Percentiles rank a stretch among this genome's conserved stretches.
phyloP scores from a whole-genome alignment of 2,888 invertebrate species.

The Rhagonycha fulva region DNA sequence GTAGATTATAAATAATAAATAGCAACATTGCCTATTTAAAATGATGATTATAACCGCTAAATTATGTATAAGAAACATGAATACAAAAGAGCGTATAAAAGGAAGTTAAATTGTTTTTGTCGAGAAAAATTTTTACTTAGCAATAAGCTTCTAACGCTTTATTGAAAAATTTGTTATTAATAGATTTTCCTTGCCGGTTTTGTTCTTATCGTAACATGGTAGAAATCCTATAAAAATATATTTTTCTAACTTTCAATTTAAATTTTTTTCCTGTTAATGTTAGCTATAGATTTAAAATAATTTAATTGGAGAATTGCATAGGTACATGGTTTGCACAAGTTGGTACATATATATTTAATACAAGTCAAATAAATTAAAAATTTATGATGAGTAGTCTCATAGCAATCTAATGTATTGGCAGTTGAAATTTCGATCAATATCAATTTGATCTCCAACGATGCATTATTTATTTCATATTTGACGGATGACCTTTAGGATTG shows the following conservation, averaged over 20 bases:
- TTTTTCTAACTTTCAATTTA: not conserved
- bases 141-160: not conserved
- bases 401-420: not conserved
- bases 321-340: not conserved
- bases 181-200: not conserved
- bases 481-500: constrained; percentile 1
- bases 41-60: not conserved
- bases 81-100: not conserved
- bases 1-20: not conserved
- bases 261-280: not conserved
- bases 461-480: constrained; percentile 1
- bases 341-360: too few species aligned
- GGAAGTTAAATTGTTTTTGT: not conserved
- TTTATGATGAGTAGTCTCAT: not conserved
- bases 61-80: not conserved
- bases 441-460: not conserved
- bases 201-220: not conserved
- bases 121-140: not conserved
- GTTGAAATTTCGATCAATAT: not conserved
- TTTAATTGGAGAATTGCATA: not conserved
- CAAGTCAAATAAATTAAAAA: not conserved
- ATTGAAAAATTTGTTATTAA: not conserved
- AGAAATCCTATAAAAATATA: not conserved
- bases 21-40: not conserved
- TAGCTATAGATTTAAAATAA: not conserved